A percentile compares a stretch with the other conserved stretches of the same genome.
Evolutionary conservation across 1,140 invertebrate species (phyloP).

Genomic region (Calosoma granatense): DNA sequence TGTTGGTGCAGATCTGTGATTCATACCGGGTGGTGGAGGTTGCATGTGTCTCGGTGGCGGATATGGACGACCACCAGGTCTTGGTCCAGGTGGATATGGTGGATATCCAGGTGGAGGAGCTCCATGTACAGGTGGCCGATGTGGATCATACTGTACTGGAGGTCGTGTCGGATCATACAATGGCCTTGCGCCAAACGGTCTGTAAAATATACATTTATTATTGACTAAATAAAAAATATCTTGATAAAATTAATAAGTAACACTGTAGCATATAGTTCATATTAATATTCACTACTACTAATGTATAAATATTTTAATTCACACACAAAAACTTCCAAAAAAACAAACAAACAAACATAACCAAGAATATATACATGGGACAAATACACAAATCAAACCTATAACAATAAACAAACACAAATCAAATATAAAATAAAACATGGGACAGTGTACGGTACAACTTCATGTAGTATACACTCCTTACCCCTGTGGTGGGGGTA

Average conservation of each 20-base stretch:
- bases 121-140: slow-evolving; percentile 22
- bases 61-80: slow-evolving; percentile 20
- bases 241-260: too few species aligned
- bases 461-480: too few species aligned
- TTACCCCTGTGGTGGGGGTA: slow-evolving; percentile 16
- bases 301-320: too few species aligned
- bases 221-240: background rate
- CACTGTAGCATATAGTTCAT: too few species aligned
- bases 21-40: slow-evolving; percentile 31
- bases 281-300: too few species aligned
- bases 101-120: slow-evolving; percentile 21
- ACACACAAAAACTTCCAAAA: too few species aligned
- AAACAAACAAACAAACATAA: background rate
- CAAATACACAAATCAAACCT: background rate
- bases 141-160: slow-evolving; percentile 25
- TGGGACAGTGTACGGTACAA: too few species aligned
- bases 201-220: slow-evolving; percentile 2
- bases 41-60: slow-evolving; percentile 32
- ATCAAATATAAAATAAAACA: background rate
- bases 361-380: background rate
- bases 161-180: slow-evolving; percentile 27
- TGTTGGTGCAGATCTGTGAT: slow-evolving; percentile 34
- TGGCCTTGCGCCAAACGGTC: slow-evolving; percentile 18
- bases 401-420: background rate
- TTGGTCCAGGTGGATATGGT: slow-evolving; percentile 17